Conservation (phyloP, 2,797 vertebrate species). For the Mareca penelope region DNA sequence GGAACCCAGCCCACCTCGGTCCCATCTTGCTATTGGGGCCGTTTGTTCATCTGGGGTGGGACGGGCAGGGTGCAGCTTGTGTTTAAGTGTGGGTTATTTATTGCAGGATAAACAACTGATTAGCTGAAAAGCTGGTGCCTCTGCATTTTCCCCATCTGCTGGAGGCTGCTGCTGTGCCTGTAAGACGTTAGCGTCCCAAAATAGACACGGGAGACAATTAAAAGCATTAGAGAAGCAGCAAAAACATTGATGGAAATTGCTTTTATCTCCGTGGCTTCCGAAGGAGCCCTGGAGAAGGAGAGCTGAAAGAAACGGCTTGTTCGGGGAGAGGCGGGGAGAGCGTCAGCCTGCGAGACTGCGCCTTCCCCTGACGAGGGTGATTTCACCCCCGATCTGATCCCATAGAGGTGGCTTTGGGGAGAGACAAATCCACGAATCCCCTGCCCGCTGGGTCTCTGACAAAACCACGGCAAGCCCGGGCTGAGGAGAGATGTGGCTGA, state of each 20-base stretch:
- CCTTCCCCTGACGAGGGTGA: not conserved
- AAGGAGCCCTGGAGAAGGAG: not conserved
- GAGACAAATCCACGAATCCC: not conserved
- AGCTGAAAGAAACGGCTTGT: not conserved
- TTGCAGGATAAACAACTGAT: constrained; percentile 55
- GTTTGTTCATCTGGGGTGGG: not conserved
- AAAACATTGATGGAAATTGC: constrained; percentile 24
- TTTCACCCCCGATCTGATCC: not conserved
- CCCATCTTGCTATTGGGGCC: not conserved
- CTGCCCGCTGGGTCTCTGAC: not conserved
- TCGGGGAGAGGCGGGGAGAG: not conserved
- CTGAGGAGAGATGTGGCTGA: not conserved
- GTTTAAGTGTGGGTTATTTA: constrained; percentile 30
- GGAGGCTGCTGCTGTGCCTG: constrained; percentile 58
- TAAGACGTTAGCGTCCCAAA: constrained; percentile 35
- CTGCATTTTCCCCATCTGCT: constrained; percentile 68
- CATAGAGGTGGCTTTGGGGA: not conserved
- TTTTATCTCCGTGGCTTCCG: constrained; percentile 27
- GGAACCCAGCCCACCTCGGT: not conserved
- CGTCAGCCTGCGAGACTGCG: not conserved
- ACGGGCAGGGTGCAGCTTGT: not conserved
- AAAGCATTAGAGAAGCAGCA: constrained; percentile 45
- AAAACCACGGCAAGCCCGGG: not conserved
- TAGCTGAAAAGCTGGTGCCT: constrained; percentile 6
- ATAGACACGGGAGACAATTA: constrained; percentile 63